phyloP scores from a whole-genome alignment of 2,797 vertebrate species.

The Schizopygopsis pylzovi region DNA sequence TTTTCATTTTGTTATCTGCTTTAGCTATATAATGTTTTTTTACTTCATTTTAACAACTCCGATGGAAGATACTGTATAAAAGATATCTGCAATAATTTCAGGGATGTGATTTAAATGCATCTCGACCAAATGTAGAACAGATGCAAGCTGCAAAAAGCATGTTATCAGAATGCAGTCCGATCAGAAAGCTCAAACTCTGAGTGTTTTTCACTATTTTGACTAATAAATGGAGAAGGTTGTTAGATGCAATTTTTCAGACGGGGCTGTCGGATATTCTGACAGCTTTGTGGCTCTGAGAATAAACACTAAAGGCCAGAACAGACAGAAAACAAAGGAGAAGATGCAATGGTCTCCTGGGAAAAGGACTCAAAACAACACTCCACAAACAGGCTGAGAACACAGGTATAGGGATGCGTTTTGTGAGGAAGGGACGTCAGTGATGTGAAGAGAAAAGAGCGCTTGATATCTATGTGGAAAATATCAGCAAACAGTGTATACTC shows the following conservation, averaged over 20 bases:
- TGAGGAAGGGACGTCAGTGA: slow-evolving; percentile 26
- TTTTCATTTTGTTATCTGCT: background rate
- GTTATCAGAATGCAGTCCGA: background rate
- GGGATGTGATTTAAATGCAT: background rate
- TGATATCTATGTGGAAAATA: slow-evolving; percentile 44
- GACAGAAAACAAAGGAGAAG: slow-evolving; percentile 35
- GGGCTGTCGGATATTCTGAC: slow-evolving; percentile 47
- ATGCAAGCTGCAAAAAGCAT: background rate
- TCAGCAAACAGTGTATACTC: slow-evolving; percentile 28
- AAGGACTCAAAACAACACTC: slow-evolving; percentile 26
- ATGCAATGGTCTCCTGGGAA: slow-evolving; percentile 27
- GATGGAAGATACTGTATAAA: background rate
- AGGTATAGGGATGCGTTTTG: slow-evolving; percentile 39
- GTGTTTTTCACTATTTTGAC: slow-evolving; percentile 30
- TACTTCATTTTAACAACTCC: background rate
- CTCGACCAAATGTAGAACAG: slow-evolving; percentile 15
- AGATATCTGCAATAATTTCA: background rate
- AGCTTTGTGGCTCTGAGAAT: slow-evolving; percentile 49
- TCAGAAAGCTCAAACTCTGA: background rate
- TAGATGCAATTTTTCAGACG: slow-evolving; percentile 49
- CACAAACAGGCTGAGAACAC: slow-evolving; percentile 37
- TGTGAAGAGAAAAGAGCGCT: slow-evolving; percentile 39
- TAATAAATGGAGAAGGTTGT: slow-evolving; percentile 51
- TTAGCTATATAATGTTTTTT: background rate
- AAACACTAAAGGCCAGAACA: slow-evolving; percentile 52